These are phyloP conservation scores for Nasua narica DNA, from an alignment of 2,797 vertebrate species.

Conservation along the genomic window DNA sequence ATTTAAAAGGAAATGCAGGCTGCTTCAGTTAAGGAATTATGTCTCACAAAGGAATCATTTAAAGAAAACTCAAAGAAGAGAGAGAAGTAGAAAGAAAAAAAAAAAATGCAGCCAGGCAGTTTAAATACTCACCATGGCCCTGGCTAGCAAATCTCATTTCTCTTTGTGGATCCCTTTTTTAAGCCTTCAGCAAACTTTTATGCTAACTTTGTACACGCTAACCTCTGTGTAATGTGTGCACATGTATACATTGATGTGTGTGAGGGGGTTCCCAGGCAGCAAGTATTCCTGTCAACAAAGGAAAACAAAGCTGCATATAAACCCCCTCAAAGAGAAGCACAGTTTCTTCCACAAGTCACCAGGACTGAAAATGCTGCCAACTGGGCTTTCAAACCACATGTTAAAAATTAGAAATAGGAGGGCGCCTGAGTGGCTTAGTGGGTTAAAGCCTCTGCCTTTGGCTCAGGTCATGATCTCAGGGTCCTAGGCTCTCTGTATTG, in stretches of 20 bases:
- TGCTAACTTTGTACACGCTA: background rate
- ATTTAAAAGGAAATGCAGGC: background rate
- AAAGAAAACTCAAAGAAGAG: background rate
- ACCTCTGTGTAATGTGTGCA: background rate
- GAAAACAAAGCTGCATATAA: background rate
- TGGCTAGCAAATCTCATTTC: background rate
- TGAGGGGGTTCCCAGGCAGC: background rate
- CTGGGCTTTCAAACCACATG: slow-evolving; percentile 50
- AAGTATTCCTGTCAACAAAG: background rate
- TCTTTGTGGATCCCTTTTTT: background rate
- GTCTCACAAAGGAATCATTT: background rate
- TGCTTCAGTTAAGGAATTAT: background rate
- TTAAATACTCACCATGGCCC: background rate
- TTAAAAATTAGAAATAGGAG: background rate
- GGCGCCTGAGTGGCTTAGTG: background rate
- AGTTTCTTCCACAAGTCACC: background rate
- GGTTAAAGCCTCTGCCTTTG: background rate
- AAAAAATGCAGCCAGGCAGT: background rate
- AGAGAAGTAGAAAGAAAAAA: too few species aligned
- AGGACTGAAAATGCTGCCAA: slow-evolving; percentile 53
- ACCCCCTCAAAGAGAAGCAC: background rate
- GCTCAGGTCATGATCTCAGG: background rate
- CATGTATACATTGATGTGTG: fast-evolving
- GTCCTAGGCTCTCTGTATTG: background rate
- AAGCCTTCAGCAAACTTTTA: background rate